Evolutionary conservation across 2,113 vertebrate genomes (phyloP), one percentile per base, ranked within the genome.

Genomic region (Microcebus murinus): DNA sequence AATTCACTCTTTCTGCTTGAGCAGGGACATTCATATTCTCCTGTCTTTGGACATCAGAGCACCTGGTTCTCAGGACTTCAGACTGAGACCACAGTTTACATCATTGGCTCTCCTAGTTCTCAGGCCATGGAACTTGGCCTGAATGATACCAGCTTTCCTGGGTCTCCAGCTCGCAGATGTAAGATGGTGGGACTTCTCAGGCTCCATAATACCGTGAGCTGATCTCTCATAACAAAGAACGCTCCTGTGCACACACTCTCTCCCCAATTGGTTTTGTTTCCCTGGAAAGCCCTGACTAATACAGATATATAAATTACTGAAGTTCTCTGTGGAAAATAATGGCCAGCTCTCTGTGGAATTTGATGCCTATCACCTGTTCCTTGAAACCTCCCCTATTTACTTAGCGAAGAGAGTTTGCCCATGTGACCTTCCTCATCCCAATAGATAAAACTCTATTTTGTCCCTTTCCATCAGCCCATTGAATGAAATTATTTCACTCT

Each of bases 141-240:
- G 18, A 8, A 36, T 55, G 20, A 63, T 0, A 67, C 39, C 14
- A 68, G 48, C 4, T 20, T 77, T 31, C 61, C 27, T 63, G 27
- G 13, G 20, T 42, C 48, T 77, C 71, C 27, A 42, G 27, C n/a
- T 55, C 20, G 8, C 8, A 45, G 48, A 45, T 1, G 34, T 36
- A 6, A 57, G 48, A 45, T 1, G 61, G 5, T 25, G 6, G 10
- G 11, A 15, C 7, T n/a, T 85, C 13, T 29, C 12, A 27, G 9
- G 2, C 0, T 17, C 20, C 7, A 18, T 15, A 14, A 15, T 25
- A 15, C 6, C 7, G 8, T 55, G 6, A 65, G 27, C 20, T 27
- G 42, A 25, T 25, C 2, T 17, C 8, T 61, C 10, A 39, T 23
- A 39, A 65, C 42, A 13, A 73, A 45, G 39, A 18, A 5, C 17